Evolutionary conservation across 2,113 vertebrate genomes (phyloP), one percentile per base, ranked within the genome.

Genomic region (Polypterus bichir): DNA sequence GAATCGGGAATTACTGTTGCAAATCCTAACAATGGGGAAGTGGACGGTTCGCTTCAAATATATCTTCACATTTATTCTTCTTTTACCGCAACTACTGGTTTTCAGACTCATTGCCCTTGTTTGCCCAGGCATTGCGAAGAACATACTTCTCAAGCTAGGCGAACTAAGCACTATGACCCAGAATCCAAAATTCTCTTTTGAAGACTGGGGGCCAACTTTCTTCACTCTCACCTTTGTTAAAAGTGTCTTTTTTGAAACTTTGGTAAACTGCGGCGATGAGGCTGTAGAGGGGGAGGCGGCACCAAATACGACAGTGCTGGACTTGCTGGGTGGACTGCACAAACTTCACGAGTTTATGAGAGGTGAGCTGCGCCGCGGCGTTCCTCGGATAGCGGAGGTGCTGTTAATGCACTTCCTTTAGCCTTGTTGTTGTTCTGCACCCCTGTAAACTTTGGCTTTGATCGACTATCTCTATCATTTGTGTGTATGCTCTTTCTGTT

Each of bases 201-300:
- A 97, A 61, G 89, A 94, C 57, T 97, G 93, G 93, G 85, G 88
- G 6, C 89, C 81, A 0, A 88, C 89, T 0, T 86, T 93, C 10
- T 74, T 73, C 57, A 80, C 83, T 3, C 47, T 68, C 5, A 65
- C 60, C 0, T 91, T 89, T 60, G 54, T 93, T 57, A 83, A 81
- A 70, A 79, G 85, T 0, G 67, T 85, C 9, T 58, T 77, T 27
- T 62, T 65, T 6, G 76, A 88, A 68, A 74, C 84, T 62, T 91
- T 88, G 89, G 66, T 79, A 63, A 81, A 81, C 49, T 65, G 90
- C 9, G 87, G 91, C 47, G 86, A 94, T 2, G 78, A 82, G 55
- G 87, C 91, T 3, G 74, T 77, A 3, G 66, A 58, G 48, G 89
- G 89, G 0, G 49, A 53, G 0, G 59, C 73, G 0, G 93, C 92